A percentile compares a stretch with the other conserved stretches of the same genome.
Conservation (phyloP, 2,888 invertebrate genomes). For the Pandemis corylana region DNA sequence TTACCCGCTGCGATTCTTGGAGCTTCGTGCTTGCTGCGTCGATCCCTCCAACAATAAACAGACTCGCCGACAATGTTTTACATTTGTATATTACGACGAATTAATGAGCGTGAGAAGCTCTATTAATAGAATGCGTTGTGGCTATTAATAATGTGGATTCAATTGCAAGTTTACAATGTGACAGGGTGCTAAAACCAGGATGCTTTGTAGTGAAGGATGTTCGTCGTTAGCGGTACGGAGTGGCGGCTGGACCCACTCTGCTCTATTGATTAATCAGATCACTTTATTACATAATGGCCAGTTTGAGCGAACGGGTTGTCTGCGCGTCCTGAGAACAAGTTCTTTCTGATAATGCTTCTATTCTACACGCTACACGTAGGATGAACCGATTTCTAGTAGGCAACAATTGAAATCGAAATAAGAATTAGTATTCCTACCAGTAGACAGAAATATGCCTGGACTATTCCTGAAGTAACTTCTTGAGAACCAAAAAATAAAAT, state of each 20-base stretch:
- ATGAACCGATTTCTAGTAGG: background rate
- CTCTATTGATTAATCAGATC: conserved; percentile 82
- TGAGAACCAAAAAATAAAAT: background rate
- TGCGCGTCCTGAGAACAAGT: conserved; percentile 31
- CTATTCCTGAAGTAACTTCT: background rate
- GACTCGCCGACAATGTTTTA: conserved; percentile 6
- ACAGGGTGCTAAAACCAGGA: conserved; percentile 39
- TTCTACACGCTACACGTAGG: background rate
- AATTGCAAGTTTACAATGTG: conserved; percentile 24
- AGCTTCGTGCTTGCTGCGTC: conserved; percentile 25
- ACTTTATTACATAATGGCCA: conserved; percentile 79
- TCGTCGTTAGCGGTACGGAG: conserved; percentile 64
- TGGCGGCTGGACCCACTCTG: conserved; percentile 71
- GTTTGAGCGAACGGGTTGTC: conserved; percentile 42
- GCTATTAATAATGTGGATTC: conserved; percentile 22
- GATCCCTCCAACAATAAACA: conserved; percentile 32
- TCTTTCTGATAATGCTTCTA: background rate
- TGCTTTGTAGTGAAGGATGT: conserved; percentile 60
- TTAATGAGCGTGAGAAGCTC: conserved; percentile 34
- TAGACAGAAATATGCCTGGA: background rate
- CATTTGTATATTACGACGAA: conserved; percentile 26
- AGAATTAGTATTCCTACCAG: no score
- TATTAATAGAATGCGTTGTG: conserved; percentile 35
- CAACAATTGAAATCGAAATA: no score
- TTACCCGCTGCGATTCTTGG: conserved; percentile 29